Base-by-base conservation (phyloP, 2,797 vertebrate genomes). In the Amblyraja radiata region DNA sequence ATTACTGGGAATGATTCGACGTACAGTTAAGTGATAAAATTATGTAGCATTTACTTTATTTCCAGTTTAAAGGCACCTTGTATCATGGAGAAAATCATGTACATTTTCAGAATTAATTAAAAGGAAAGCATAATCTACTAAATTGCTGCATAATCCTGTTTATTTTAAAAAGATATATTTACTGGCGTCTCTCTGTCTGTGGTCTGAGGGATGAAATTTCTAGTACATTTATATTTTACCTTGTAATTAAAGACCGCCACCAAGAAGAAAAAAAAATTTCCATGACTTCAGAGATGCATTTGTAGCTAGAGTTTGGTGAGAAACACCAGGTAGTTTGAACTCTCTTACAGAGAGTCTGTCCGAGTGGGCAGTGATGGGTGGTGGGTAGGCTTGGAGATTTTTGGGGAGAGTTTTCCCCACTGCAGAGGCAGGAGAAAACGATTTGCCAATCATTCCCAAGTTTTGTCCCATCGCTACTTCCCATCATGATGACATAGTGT, bases 91-190 rank as follows among this genome's bases (percentile, higher is more conserved):
- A 61, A 65, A 73, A 23, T 14, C 61, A 65, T 88, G 28, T 88
- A 65, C n/a, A 68, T 88, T 65, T 18, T 23, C 32, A 36, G 84
- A 88, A 88, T 88, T 88, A 88, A 88, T 88, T 88, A 88, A 88
- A 88, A 63, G 84, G 61, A 63, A 32, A 65, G 61, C 63, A 58
- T 88, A 88, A 88, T 88, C n/a, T 65, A 68, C 84, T 88, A 88
- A 88, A 88, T 65, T 88, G 61, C 61, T 6, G 5, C 63, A 65
- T 88, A 65, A 88, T 68, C 84, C 84, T 36, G n/a, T 32, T 21
- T 73, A 88, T 68, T 58, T 86, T 86, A n/a, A 68, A 88, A 36
- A 88, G 4, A 18, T 88, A 46, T 32, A 88, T 32, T 88, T 88
- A 88, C 61, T 88, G 84, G 84, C 61, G 63, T 68, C 84, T 88